Percentiles rank a stretch among this genome's conserved stretches.
Evolutionary conservation across 2,797 vertebrate genomes (phyloP).

Genomic region (Craterocephalus amniculus): DNA sequence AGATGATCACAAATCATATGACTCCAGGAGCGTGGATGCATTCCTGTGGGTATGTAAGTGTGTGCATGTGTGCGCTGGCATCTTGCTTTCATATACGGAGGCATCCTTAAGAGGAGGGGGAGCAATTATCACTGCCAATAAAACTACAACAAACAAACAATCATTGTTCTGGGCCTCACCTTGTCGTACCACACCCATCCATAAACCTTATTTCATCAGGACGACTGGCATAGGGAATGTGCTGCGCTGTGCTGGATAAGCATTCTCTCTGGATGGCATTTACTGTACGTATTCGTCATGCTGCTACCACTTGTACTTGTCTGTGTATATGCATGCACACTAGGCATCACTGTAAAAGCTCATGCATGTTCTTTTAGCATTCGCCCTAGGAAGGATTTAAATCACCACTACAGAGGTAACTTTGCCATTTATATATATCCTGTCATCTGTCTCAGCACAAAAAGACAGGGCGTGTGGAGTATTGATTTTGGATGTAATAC

Average conservation of each 20-base stretch:
- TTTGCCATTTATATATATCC: constrained; percentile 51
- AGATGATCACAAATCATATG: constrained; percentile 23
- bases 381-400: constrained; percentile 21
- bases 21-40: constrained; percentile 54
- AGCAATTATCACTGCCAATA: constrained; percentile 82
- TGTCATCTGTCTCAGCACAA: constrained; percentile 49
- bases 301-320: constrained; percentile 57
- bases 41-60: constrained; percentile 74
- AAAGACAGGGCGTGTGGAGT: constrained; percentile 20
- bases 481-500: constrained; percentile 45
- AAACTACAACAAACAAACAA: constrained; percentile 84
- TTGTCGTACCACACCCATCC: constrained; percentile 77
- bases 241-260: constrained; percentile 84
- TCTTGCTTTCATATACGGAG: constrained; percentile 55
- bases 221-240: constrained; percentile 75
- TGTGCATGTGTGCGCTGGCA: constrained; percentile 70
- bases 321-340: constrained; percentile 37
- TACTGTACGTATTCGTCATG: constrained; percentile 62
- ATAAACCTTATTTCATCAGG: constrained; percentile 75
- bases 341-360: constrained; percentile 23
- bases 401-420: constrained; percentile 49
- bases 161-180: constrained; percentile 81
- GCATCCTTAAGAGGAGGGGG: constrained; percentile 69
- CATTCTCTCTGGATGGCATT: constrained; percentile 77
- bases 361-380: constrained; percentile 14